Evolutionary conservation across 1,140 invertebrate genomes (phyloP).

Genomic region (Trichonephila inaurata): DNA sequence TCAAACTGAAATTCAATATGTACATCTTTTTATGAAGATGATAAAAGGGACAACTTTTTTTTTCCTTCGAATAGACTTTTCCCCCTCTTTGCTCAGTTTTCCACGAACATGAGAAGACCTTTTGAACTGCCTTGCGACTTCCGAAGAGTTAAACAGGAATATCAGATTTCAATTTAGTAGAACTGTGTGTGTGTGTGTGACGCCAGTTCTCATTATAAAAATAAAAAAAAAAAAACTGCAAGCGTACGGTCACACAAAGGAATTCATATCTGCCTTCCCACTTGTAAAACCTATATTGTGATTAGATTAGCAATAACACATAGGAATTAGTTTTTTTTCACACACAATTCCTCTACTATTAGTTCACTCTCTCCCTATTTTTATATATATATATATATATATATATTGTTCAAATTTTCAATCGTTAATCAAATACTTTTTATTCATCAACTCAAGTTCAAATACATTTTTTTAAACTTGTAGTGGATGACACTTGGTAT

Average conservation of each 20-base stretch:
- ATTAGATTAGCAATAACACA: too few species aligned
- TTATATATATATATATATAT: too few species aligned
- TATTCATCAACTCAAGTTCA: too few species aligned
- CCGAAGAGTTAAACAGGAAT: background rate
- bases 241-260: background rate
- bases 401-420: too few species aligned
- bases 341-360: too few species aligned
- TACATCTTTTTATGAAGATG: conserved; percentile 18
- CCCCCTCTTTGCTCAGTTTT: background rate
- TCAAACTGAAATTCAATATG: background rate
- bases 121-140: background rate
- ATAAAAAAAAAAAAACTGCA: background rate
- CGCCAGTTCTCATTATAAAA: background rate
- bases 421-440: too few species aligned
- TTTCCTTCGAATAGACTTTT: background rate
- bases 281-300: background rate
- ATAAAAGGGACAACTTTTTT: background rate
- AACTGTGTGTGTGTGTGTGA: background rate
- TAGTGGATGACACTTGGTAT: too few species aligned
- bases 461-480: too few species aligned
- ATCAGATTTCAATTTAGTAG: conserved; percentile 8
- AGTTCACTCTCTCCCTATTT: too few species aligned
- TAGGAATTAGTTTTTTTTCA: too few species aligned
- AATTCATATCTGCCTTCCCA: background rate
- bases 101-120: background rate